phyloP scores from a whole-genome alignment of 1,140 invertebrate genomes.

The Heliconius nattereri region DNA sequence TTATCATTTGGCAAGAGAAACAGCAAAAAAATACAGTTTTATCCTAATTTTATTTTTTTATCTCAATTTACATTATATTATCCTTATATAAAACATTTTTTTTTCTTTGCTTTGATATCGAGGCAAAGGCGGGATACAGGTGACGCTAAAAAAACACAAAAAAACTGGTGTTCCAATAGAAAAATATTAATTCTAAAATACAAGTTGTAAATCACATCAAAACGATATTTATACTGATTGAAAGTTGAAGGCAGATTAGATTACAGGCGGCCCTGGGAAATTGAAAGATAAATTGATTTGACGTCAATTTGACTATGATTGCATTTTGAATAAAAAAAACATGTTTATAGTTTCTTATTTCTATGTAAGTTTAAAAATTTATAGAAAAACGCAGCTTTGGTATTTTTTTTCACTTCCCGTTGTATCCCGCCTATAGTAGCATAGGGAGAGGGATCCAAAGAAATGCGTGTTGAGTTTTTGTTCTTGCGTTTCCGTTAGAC shows the following conservation, averaged over 20 bases:
- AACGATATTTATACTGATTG: slow-evolving; percentile 29
- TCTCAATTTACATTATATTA: too few species aligned
- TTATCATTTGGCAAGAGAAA: too few species aligned
- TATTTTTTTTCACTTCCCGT: background rate
- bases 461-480: too few species aligned
- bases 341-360: background rate
- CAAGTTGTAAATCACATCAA: slow-evolving; percentile 28
- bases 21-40: too few species aligned
- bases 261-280: slow-evolving; percentile 19
- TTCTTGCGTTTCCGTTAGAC: too few species aligned
- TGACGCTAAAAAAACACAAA: too few species aligned
- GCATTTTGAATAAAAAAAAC: background rate
- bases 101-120: too few species aligned
- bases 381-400: background rate
- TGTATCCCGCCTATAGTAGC: background rate
- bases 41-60: too few species aligned
- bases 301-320: background rate
- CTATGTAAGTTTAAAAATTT: background rate
- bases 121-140: too few species aligned
- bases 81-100: too few species aligned
- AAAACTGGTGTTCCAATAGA: too few species aligned
- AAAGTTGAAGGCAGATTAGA: slow-evolving; percentile 22
- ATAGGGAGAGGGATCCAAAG: background rate
- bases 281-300: slow-evolving; percentile 24
- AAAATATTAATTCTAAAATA: slow-evolving; percentile 16